These are phyloP conservation scores for Eciton burchellii DNA, from an alignment of 1,140 invertebrate genomes.

Conservation along the genomic window DNA sequence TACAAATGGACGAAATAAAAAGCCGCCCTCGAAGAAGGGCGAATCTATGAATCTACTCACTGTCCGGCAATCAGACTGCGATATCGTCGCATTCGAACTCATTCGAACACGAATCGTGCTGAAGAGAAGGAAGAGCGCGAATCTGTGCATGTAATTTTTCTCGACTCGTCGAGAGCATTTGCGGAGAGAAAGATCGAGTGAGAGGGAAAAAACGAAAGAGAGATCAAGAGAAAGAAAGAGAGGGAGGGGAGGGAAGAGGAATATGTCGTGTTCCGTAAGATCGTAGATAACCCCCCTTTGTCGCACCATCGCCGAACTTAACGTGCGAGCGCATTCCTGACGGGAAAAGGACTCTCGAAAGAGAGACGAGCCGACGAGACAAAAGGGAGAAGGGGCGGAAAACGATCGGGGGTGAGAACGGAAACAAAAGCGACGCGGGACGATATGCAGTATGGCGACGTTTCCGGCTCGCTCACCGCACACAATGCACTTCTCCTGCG, in stretches of 20 bases:
- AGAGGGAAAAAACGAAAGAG: conserved; percentile 2
- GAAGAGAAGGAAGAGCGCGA: conserved; percentile 17
- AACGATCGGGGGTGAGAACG: conserved; percentile 70
- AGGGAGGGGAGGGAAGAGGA: conserved; percentile 19
- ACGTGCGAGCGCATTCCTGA: conserved; percentile 53
- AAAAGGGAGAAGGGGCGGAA: conserved; percentile 60
- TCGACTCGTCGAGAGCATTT: conserved; percentile 15
- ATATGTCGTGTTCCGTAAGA: conserved; percentile 39
- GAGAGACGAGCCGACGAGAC: conserved; percentile 67
- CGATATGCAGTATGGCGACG: conserved; percentile 84
- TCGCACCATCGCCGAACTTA: conserved; percentile 63
- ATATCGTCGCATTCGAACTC: too few relatives aligned
- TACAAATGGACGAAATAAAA: conserved; percentile 14
- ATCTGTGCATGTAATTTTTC: conserved; percentile 34
- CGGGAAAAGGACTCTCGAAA: conserved; percentile 62
- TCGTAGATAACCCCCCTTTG: conserved; percentile 65
- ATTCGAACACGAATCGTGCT: conserved; percentile 18
- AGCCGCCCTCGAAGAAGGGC: background rate
- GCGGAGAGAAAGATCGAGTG: background rate
- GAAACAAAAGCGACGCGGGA: conserved; percentile 83
- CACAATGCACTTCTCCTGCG: conserved; percentile 83
- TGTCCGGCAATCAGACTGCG: conserved; percentile 11
- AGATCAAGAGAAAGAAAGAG: conserved; percentile 1
- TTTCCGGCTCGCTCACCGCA: conserved; percentile 85
- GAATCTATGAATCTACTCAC: conserved; percentile 30